Evolutionary conservation across 2,888 invertebrate genomes (phyloP).

Genomic region (Ariolimax columbianus): DNA sequence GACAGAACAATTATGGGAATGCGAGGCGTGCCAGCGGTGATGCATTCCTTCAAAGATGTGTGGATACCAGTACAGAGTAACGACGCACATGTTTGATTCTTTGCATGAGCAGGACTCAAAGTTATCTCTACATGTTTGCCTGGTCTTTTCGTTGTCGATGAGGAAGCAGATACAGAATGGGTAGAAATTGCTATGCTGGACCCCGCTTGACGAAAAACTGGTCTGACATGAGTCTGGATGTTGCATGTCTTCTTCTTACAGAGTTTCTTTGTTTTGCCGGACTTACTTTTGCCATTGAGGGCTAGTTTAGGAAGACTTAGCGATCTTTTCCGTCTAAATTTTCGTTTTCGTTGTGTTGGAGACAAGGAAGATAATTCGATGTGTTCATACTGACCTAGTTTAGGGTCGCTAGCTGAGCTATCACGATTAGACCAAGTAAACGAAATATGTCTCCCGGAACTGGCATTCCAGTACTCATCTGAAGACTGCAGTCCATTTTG

Average conservation of each 20-base stretch:
- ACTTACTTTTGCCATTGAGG: neutral
- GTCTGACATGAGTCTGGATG: neutral
- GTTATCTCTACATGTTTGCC: neutral
- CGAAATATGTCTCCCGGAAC: neutral
- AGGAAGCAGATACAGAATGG: neutral
- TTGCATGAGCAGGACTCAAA: neutral
- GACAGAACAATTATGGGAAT: neutral
- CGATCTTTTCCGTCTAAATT: slow-evolving; percentile 18
- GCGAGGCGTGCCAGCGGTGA: neutral
- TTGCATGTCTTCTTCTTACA: slow-evolving; percentile 20
- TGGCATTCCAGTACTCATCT: neutral
- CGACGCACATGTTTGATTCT: neutral
- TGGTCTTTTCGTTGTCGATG: neutral
- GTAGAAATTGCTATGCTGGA: neutral
- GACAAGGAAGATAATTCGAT: slow-evolving; percentile 8
- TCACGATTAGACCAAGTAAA: neutral
- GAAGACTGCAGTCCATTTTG: neutral
- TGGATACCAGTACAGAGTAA: neutral
- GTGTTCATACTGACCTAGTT: neutral
- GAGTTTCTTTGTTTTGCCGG: slow-evolving; percentile 19
- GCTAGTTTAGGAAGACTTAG: neutral
- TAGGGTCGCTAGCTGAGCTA: neutral
- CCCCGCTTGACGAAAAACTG: neutral
- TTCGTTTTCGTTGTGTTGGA: slow-evolving; percentile 26
- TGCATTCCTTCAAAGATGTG: neutral